phyloP scores from a whole-genome alignment of 2,888 invertebrate genomes.

The Homarus gammarus region DNA sequence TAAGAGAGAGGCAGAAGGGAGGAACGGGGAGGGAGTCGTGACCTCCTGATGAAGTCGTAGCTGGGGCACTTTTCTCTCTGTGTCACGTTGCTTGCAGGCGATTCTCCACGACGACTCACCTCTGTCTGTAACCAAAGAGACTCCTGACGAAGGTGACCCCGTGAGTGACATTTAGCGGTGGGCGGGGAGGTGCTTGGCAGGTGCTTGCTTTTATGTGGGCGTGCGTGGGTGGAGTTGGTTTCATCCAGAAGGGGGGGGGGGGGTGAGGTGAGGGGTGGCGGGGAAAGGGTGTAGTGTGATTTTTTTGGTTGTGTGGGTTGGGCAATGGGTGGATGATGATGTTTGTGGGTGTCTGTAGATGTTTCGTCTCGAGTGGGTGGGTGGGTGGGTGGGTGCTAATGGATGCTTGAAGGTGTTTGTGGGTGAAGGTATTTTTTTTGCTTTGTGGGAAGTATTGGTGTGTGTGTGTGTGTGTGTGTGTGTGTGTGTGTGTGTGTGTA shows the following conservation, averaged over 20 bases:
- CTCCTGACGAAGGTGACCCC: slow-evolving; percentile 30
- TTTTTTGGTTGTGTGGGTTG: too few species aligned
- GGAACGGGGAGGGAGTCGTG: slow-evolving; percentile 1
- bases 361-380: too few species aligned
- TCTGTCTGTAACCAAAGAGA: slow-evolving; percentile 38
- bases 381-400: too few species aligned
- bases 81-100: slow-evolving; percentile 28
- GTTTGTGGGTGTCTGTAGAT: too few species aligned
- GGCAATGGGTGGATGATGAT: too few species aligned
- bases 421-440: too few species aligned
- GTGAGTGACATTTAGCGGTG: not conserved
- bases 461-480: not conserved
- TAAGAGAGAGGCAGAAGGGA: too few species aligned
- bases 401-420: too few species aligned
- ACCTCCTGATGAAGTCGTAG: slow-evolving; percentile 36
- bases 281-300: too few species aligned
- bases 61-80: slow-evolving; percentile 19
- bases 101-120: slow-evolving; percentile 26
- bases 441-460: too few species aligned
- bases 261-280: too few species aligned
- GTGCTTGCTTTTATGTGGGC: not conserved
- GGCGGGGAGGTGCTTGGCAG: not conserved
- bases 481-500: not conserved
- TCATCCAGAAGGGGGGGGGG: too few species aligned
- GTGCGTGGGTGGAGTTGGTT: not conserved